Percentiles rank a stretch among this genome's conserved stretches.
These are phyloP conservation scores for Ips typographus DNA, from an alignment of 1,140 invertebrate genomes.

Conservation along the genomic window DNA sequence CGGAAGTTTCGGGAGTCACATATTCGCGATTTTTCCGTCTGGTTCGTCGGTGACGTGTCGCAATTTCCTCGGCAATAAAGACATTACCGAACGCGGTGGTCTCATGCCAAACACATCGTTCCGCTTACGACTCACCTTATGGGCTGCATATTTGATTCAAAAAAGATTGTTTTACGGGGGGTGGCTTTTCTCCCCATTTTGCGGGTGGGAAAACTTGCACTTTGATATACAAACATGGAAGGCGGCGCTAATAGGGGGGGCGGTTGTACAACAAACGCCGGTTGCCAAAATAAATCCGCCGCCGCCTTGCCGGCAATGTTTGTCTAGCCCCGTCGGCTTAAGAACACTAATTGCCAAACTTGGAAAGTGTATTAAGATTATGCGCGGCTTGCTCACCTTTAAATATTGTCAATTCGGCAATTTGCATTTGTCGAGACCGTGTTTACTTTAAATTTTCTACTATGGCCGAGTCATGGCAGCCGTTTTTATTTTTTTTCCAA, in stretches of 20 bases:
- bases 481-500: slow-evolving; percentile 6
- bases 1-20: slow-evolving; percentile 17
- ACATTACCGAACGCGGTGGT: slow-evolving; percentile 23
- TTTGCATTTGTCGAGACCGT: slow-evolving; percentile 32
- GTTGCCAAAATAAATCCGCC: slow-evolving; percentile 46
- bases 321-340: slow-evolving; percentile 48
- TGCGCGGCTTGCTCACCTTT: slow-evolving; percentile 39
- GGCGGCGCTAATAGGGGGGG: slow-evolving; percentile 16
- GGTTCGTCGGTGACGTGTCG: slow-evolving; percentile 23
- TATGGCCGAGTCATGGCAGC: not conserved
- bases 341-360: slow-evolving; percentile 51
- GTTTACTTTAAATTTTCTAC: slow-evolving; percentile 7
- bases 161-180: slow-evolving; percentile 3
- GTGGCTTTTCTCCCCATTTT: not conserved
- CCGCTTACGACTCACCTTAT: slow-evolving; percentile 31
- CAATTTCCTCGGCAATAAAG: slow-evolving; percentile 33
- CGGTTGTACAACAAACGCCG: slow-evolving; percentile 25
- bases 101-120: slow-evolving; percentile 26
- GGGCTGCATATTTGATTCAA: slow-evolving; percentile 22
- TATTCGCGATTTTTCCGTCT: slow-evolving; percentile 35
- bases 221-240: slow-evolving; percentile 18
- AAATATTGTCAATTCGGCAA: slow-evolving; percentile 50
- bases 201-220: slow-evolving; percentile 14
- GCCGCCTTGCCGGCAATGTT: slow-evolving; percentile 41
- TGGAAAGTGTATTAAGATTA: slow-evolving; percentile 51